Conservation (phyloP, 2,888 invertebrate species). For the Drosophila subsilvestris region DNA sequence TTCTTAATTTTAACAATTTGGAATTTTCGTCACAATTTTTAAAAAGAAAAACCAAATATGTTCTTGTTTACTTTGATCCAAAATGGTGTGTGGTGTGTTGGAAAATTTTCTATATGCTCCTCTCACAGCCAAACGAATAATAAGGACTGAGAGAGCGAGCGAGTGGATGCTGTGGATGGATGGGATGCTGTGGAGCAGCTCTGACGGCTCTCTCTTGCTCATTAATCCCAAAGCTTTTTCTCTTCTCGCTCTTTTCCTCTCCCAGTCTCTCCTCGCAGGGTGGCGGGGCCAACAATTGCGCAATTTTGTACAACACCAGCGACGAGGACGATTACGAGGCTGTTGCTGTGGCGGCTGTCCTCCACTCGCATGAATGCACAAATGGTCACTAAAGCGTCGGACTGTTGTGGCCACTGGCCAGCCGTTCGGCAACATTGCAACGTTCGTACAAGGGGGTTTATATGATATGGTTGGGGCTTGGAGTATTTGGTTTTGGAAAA, state of each 20-base stretch:
- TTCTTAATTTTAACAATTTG: conserved; percentile 26
- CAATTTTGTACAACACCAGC: conserved; percentile 52
- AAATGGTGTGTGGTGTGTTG: conserved; percentile 38
- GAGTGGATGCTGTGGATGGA: conserved; percentile 48
- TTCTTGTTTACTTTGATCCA: conserved; percentile 58
- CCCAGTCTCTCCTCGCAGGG: conserved; percentile 6
- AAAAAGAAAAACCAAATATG: conserved; percentile 1
- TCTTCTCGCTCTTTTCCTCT: conserved; percentile 24
- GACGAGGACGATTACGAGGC: conserved; percentile 21
- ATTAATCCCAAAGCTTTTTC: conserved; percentile 17
- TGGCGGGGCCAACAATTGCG: conserved; percentile 56
- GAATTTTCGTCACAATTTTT: conserved; percentile 17
- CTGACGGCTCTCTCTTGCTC: conserved; percentile 18
- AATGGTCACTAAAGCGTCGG: conserved; percentile 61
- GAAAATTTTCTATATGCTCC: conserved; percentile 53
- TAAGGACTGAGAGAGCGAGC: conserved; percentile 44
- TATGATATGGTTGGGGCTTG: neutral
- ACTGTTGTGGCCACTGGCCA: conserved; percentile 32
- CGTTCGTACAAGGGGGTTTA: conserved; percentile 2
- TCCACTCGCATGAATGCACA: conserved; percentile 54
- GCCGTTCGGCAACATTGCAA: conserved; percentile 26
- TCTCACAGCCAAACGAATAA: conserved; percentile 52
- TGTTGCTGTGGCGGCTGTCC: conserved; percentile 34
- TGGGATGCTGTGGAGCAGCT: conserved; percentile 59
- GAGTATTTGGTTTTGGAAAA: conserved; percentile 1